Evolutionary conservation across 2,113 vertebrate genomes (phyloP), one percentile per base, ranked within the genome.

Genomic region (Brachyhypopomus gauderio): DNA sequence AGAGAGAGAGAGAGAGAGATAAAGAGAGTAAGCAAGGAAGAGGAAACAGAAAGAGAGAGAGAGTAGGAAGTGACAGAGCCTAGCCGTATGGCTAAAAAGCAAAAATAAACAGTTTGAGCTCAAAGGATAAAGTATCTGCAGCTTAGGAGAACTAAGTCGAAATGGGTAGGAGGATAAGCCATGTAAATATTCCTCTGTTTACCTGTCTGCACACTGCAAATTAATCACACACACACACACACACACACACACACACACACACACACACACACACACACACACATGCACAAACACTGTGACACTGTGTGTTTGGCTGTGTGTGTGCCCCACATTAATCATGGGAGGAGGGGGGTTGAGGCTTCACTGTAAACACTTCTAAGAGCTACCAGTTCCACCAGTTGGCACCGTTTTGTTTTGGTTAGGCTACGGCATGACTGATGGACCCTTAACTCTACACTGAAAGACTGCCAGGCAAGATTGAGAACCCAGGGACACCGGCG

Each of bases 151-250:
- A 83, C 83, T 92, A 90, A 91, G 91, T 93, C 89, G 91, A 84
- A 93, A 93, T 92, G 92, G 91, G 90, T 89, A 92, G 88, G 92
- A 81, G 86, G 89, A 87, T 89, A 92, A 95, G 91, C 90, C 87
- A 85, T 93, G 93, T 88, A 96, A 97, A 97, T 94, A 95, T 93
- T 92, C 89, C 84, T 92, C 66, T 96, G 94, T 97, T 97, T 97
- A 96, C 93, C 91, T 93, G 86, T 91, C 92, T 92, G 86, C 85
- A 60, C 90, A 89, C 89, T 89, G 92, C 89, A 58, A 86, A 96
- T 97, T 95, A 96, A 97, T 97, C 95, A 96, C 88, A 75, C 83
- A 48, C 74, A 25, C 63, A 63, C 56, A 72, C 27, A 83, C 74
- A 64, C 62, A 45, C 71, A 62, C 69, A n/a, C 66, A 36, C 67